These are phyloP conservation scores for Drosophila silvestris DNA, from an alignment of 2,888 invertebrate species.

Conservation along the genomic window DNA sequence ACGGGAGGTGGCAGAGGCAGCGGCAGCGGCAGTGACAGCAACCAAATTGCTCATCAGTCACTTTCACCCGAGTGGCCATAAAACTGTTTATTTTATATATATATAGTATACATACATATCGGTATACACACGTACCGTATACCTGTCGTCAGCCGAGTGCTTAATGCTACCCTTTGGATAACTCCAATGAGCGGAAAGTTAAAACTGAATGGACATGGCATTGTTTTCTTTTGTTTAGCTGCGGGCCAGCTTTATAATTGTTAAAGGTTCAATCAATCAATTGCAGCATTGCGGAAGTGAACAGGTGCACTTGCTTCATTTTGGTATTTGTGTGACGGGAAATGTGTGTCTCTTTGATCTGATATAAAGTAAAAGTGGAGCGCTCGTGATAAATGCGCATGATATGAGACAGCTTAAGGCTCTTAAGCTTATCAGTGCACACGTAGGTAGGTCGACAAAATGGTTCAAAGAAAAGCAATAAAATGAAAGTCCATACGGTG, in stretches of 20 bases:
- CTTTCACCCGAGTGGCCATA: conserved; percentile 74
- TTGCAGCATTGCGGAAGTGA: conserved; percentile 56
- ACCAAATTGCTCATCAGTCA: conserved; percentile 74
- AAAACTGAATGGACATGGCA: conserved; percentile 56
- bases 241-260: conserved; percentile 50
- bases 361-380: conserved; percentile 41
- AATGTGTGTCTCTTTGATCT: conserved; percentile 7
- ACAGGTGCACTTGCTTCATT: conserved; percentile 36
- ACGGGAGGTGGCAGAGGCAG: conserved; percentile 27
- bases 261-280: conserved; percentile 37
- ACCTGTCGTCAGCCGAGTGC: conserved; percentile 31
- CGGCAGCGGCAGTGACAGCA: conserved; percentile 35
- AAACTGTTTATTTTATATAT: conserved; percentile 59
- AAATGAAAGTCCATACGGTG: conserved; percentile 7
- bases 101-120: conserved; percentile 8
- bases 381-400: conserved; percentile 6
- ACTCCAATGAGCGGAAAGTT: conserved; percentile 60
- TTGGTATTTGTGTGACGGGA: conserved; percentile 17
- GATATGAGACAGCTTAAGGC: conserved; percentile 7
- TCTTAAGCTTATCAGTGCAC: conserved; percentile 15
- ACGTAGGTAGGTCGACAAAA: background rate
- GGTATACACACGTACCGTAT: conserved; percentile 10
- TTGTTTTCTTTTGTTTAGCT: conserved; percentile 42
- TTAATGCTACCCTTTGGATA: conserved; percentile 60
- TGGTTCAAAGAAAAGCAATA: conserved; percentile 1